These are phyloP conservation scores for Hippocampus abdominalis DNA, from an alignment of 2,113 vertebrate genomes.

Conservation along the genomic window DNA sequence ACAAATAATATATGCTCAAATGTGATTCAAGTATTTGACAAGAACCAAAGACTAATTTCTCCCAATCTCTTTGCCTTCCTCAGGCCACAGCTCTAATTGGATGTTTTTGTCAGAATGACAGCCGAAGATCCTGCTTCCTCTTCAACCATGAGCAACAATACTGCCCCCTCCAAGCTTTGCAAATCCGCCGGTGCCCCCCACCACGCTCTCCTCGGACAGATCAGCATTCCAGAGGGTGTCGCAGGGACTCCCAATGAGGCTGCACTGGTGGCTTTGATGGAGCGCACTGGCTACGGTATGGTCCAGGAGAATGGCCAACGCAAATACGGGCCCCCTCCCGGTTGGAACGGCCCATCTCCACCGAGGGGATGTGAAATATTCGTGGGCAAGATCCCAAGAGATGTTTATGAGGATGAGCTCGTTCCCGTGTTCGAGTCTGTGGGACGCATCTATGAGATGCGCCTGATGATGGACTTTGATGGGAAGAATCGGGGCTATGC, in stretches of 20 bases:
- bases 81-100: slow-evolving; percentile 79
- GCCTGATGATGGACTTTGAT: slow-evolving; percentile 99
- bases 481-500: slow-evolving; percentile 97
- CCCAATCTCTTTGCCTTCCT: slow-evolving; percentile 15
- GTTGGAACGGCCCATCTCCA: slow-evolving; percentile 86
- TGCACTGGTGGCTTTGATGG: slow-evolving; percentile 86
- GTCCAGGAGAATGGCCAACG: slow-evolving; percentile 96
- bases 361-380: slow-evolving; percentile 97
- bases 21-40: background rate
- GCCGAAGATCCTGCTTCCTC: slow-evolving; percentile 90
- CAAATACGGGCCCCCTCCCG: slow-evolving; percentile 91
- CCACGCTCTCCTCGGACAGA: slow-evolving; percentile 66
- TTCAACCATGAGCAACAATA: slow-evolving; percentile 84
- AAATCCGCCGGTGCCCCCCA: slow-evolving; percentile 53
- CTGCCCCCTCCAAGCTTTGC: slow-evolving; percentile 57
- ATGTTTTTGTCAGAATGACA: slow-evolving; percentile 93
- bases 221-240: slow-evolving; percentile 80
- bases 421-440: slow-evolving; percentile 91
- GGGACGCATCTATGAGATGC: slow-evolving; percentile 96
- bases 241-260: slow-evolving; percentile 84
- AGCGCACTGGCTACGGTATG: slow-evolving; percentile 90
- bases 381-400: slow-evolving; percentile 95
- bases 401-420: slow-evolving; percentile 95
- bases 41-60: background rate
- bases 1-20: background rate